A percentile compares a stretch with the other conserved stretches of the same genome.
phyloP scores from a whole-genome alignment of 2,888 invertebrate genomes.

The Caenorhabditis wallacei region DNA sequence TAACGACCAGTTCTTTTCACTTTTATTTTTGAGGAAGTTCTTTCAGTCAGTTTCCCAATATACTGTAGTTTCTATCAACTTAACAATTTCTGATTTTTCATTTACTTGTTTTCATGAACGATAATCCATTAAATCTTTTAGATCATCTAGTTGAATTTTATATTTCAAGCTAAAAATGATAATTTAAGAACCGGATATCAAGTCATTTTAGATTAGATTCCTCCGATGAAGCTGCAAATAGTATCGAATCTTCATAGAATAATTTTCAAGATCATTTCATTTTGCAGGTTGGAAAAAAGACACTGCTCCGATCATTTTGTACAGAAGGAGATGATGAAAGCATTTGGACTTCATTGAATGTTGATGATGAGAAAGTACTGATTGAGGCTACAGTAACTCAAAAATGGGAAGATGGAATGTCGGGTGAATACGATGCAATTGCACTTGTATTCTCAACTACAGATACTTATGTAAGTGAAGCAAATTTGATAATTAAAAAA shows the following conservation, averaged over 20 bases:
- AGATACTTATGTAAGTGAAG: conserved; percentile 58
- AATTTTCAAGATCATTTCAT: not conserved
- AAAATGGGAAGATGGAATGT: conserved; percentile 59
- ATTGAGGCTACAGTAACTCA: conserved; percentile 46
- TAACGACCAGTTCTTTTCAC: not conserved
- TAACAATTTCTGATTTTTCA: too few species aligned
- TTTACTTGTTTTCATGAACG: too few species aligned
- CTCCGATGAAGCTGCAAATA: too few species aligned
- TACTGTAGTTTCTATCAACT: too few species aligned
- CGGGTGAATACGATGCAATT: conserved; percentile 59
- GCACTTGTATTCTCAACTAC: conserved; percentile 67
- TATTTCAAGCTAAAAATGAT: not conserved
- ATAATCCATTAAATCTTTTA: too few species aligned
- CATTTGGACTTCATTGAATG: conserved; percentile 59
- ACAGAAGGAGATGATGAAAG: conserved; percentile 65
- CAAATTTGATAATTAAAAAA: not conserved
- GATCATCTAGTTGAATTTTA: too few species aligned
- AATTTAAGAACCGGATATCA: not conserved
- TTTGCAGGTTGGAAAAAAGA: conserved; percentile 69
- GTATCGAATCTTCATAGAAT: too few species aligned
- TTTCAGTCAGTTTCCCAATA: too few species aligned
- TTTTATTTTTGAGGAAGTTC: not conserved
- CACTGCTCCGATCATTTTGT: conserved; percentile 65
- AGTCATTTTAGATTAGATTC: too few species aligned
- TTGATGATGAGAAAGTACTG: conserved; percentile 62